Conservation (phyloP, 2,797 vertebrate species). For the Heliangelus exortis region DNA sequence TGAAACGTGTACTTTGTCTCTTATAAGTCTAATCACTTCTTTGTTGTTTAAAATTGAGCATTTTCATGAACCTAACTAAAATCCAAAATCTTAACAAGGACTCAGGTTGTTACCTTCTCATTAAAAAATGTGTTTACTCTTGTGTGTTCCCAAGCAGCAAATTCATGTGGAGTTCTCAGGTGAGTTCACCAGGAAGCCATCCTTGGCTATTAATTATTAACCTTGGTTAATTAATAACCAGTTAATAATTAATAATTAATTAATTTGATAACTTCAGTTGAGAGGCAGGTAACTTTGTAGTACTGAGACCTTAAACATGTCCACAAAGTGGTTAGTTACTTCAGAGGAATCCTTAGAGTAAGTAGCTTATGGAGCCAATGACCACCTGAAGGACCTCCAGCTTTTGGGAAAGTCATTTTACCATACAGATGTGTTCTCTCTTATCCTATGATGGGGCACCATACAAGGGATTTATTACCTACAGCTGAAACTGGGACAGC, state of each 20-base stretch:
- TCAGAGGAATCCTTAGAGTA: neutral
- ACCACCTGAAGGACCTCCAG: rapidly evolving
- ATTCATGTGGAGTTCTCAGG: rapidly evolving
- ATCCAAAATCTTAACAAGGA: neutral
- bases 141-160: neutral
- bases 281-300: neutral
- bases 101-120: neutral
- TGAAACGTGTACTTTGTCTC: neutral
- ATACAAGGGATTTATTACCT: rapidly evolving
- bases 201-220: neutral
- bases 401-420: neutral
- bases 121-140: neutral
- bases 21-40: neutral
- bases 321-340: neutral
- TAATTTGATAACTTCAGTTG: neutral
- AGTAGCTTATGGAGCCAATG: neutral
- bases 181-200: neutral
- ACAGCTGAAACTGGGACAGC: neutral
- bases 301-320: neutral
- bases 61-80: neutral
- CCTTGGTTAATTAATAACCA: too few species aligned
- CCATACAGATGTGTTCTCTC: neutral
- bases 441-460: neutral
- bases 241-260: too few species aligned
- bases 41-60: neutral